A percentile compares a stretch with the other conserved stretches of the same genome.
Conservation (phyloP, 2,113 vertebrate genomes). For the Macrotus californicus region DNA sequence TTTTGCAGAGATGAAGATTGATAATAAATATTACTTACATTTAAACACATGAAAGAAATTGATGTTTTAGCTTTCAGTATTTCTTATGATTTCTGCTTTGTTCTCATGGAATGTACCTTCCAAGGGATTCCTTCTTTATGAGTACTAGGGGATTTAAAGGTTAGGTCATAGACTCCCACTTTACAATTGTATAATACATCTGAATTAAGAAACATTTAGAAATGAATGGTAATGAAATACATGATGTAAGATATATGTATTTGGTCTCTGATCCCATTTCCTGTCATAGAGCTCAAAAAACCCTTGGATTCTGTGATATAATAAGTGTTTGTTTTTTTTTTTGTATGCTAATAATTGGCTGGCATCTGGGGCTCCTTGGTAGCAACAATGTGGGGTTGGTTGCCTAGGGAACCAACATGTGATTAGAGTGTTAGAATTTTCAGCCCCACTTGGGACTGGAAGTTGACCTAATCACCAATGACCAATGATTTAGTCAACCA, state of each 20-base stretch:
- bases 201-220: neutral
- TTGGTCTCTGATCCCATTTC: neutral
- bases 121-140: neutral
- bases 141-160: neutral
- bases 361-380: neutral
- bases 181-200: neutral
- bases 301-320: neutral
- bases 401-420: neutral
- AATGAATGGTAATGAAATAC: neutral
- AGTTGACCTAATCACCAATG: neutral
- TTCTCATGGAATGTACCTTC: neutral
- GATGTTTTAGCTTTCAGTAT: neutral
- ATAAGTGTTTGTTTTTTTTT: neutral
- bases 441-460: neutral
- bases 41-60: neutral
- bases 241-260: neutral
- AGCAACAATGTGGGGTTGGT: neutral
- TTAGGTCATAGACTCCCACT: neutral
- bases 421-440: neutral
- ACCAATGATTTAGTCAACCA: neutral
- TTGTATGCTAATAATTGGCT: neutral
- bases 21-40: neutral
- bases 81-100: neutral
- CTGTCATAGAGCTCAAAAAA: neutral
- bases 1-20: neutral